Base-by-base conservation (phyloP, 2,113 vertebrate genomes). In the Oophaga pumilio region DNA sequence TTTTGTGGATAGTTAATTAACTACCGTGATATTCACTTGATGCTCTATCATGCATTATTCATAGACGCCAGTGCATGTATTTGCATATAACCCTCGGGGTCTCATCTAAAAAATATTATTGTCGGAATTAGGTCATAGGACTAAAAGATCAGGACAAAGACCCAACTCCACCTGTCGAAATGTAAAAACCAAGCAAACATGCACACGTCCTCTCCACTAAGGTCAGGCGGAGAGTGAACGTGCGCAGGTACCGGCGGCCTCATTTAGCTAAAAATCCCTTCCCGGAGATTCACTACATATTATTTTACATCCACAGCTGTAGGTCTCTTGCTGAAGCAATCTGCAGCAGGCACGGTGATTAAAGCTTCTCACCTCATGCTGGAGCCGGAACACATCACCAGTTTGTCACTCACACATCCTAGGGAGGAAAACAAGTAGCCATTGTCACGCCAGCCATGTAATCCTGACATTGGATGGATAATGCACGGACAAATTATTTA, bases 331-430 rank as follows among this genome's bases (percentile, higher is more conserved):
- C 85, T 86, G 17, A 9, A 53, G 76, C 49, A 28, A 68, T 86
- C 76, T 69, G 57, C 74, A 78, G 49, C 59, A 53, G 84, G 43
- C 73, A 66, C 9, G 17, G 28, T 86, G 76, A 86, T 86, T 86
- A 86, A 80, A 86, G 76, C 59, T 86, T 86, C 85, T 68, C 85
- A 86, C 85, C 85, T 86, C 85, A 79, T n/a, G 5, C 49, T 56
- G 85, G n/a, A 78, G 59, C 49, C 60, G 60, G 76, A 79, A 78
- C 14, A 86, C 85, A 86, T 86, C 59, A 57, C 76, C 66, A 18
- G 14, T 71, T 69, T 80, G 76, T 69, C 76, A 79, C 76, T 79
- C 52, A 86, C 76, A 86, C 74, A 56, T 79, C 60, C 74, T 66
- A 12, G 7, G 14, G 60, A 68, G 85, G 62, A 52, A 79, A 86